Conservation (phyloP, 2,113 vertebrate species). For the Rhabdomys dilectus region DNA sequence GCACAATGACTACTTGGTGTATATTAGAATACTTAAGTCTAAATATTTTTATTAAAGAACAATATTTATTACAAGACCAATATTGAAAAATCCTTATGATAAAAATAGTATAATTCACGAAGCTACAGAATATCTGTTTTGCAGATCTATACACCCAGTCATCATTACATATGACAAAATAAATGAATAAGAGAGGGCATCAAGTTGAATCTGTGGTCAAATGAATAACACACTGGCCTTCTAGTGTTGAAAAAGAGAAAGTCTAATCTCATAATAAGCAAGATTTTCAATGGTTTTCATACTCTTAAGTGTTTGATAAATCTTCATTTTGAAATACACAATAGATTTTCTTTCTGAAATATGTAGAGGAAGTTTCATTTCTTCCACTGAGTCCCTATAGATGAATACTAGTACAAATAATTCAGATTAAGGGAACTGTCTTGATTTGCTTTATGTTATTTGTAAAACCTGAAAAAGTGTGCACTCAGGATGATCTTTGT, state of each 20-base stretch:
- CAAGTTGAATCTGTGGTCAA: background rate
- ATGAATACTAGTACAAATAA: background rate
- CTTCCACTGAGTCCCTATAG: background rate
- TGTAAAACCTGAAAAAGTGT: background rate
- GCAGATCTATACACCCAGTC: background rate
- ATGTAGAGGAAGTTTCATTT: background rate
- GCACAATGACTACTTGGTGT: background rate
- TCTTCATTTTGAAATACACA: background rate
- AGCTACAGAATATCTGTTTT: background rate
- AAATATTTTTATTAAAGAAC: background rate
- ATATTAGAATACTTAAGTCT: background rate
- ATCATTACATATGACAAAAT: background rate
- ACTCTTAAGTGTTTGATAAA: background rate
- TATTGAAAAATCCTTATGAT: background rate
- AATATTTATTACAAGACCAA: background rate
- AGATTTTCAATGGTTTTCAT: background rate
- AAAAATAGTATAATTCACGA: background rate
- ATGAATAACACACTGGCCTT: too few relatives aligned
- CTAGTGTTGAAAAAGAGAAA: background rate
- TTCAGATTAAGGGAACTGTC: background rate
- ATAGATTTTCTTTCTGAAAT: background rate
- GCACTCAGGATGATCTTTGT: background rate
- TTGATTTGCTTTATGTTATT: background rate
- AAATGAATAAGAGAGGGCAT: background rate
- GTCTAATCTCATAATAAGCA: background rate